These are phyloP conservation scores for Percopsis omiscomaycus DNA, from an alignment of 2,797 vertebrate species.

Conservation along the genomic window DNA sequence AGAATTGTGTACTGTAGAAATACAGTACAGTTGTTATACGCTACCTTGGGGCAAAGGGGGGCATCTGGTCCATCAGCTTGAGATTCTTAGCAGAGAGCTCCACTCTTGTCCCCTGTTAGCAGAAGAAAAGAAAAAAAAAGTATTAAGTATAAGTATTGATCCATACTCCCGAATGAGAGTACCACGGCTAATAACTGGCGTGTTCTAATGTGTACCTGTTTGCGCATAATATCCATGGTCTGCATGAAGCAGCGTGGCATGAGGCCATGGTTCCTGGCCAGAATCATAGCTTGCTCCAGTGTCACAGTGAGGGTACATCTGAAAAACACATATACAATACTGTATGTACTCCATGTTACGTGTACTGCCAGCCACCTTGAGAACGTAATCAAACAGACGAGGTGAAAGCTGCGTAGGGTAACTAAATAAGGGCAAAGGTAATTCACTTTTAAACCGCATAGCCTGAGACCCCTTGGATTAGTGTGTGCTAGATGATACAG, in stretches of 20 bases:
- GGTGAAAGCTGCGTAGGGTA: too few species aligned
- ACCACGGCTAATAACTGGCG: too few species aligned
- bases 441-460: too few species aligned
- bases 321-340: constrained; percentile 30
- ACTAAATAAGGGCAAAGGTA: too few species aligned
- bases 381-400: too few species aligned
- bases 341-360: neutral
- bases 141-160: neutral
- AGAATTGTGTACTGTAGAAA: constrained; percentile 8
- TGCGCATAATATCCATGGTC: constrained; percentile 97
- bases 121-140: constrained; percentile 21
- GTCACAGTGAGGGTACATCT: constrained; percentile 93
- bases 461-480: too few species aligned
- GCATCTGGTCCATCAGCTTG: constrained; percentile 97
- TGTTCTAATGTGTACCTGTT: constrained; percentile 82
- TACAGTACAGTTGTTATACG: constrained; percentile 4
- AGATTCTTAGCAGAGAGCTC: constrained; percentile 97
- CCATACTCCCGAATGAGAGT: too few species aligned
- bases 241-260: constrained; percentile 97
- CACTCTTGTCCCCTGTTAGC: constrained; percentile 89
- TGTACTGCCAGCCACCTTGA: too few species aligned
- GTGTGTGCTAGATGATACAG: too few species aligned
- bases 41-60: constrained; percentile 90
- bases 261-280: constrained; percentile 93
- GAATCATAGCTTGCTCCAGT: constrained; percentile 90